These are phyloP conservation scores for Penaeus japonicus DNA, from an alignment of 1,140 invertebrate species.

Conservation along the genomic window DNA sequence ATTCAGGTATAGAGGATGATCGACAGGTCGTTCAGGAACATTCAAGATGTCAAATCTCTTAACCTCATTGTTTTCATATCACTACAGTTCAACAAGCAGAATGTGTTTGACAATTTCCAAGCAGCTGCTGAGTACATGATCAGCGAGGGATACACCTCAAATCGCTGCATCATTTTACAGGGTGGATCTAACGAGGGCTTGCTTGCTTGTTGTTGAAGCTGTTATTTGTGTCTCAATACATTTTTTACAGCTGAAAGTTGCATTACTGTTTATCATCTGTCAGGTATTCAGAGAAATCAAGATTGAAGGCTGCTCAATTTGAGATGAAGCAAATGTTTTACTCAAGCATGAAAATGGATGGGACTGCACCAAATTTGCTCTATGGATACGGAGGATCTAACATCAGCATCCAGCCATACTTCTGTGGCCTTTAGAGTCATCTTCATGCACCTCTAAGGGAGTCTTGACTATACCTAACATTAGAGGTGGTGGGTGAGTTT, in stretches of 20 bases:
- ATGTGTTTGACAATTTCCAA: slow-evolving; percentile 97
- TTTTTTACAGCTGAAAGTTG: background rate
- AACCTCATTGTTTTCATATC: background rate
- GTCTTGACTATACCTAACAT: slow-evolving; percentile 93
- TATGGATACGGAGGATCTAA: slow-evolving; percentile 99
- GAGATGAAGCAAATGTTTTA: slow-evolving; percentile 94
- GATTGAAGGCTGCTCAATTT: slow-evolving; percentile 80
- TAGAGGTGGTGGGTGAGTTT: slow-evolving; percentile 87
- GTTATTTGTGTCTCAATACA: too few relatives aligned
- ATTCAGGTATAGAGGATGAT: too few relatives aligned
- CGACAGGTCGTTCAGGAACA: too few relatives aligned
- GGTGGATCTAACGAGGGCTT: slow-evolving; percentile 97
- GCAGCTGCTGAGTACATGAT: slow-evolving; percentile 91
- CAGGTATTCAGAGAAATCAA: slow-evolving; percentile 85
- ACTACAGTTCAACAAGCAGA: slow-evolving; percentile 86
- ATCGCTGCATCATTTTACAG: slow-evolving; percentile 83
- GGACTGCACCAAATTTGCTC: slow-evolving; percentile 79
- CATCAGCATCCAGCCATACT: slow-evolving; percentile 83
- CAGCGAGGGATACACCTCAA: slow-evolving; percentile 79
- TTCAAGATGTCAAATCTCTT: too few relatives aligned
- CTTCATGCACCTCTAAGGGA: slow-evolving; percentile 91
- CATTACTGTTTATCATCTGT: slow-evolving; percentile 34
- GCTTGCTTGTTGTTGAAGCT: slow-evolving; percentile 68
- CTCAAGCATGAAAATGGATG: slow-evolving; percentile 73
- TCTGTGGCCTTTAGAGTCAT: slow-evolving; percentile 77